A percentile compares a stretch with the other conserved stretches of the same genome.
Conservation (phyloP, 2,113 vertebrate species). For the Apteryx owenii region DNA sequence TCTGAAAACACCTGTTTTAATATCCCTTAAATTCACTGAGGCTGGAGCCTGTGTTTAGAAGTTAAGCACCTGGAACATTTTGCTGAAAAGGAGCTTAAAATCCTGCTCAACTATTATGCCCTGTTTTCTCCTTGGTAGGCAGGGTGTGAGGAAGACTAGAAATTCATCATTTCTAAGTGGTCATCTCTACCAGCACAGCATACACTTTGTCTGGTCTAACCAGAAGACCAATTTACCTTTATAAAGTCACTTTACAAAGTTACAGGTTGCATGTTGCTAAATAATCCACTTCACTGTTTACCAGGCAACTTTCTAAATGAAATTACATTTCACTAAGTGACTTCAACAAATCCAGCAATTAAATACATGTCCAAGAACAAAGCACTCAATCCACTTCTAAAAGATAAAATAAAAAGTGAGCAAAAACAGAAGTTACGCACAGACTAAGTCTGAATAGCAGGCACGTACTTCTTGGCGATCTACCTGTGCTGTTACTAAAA, state of each 20-base stretch:
- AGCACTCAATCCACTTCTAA: not conserved
- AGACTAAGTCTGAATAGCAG: not conserved
- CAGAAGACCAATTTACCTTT: not conserved
- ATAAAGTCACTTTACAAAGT: not conserved
- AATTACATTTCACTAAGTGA: not conserved
- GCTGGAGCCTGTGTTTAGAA: not conserved
- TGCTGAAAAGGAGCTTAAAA: not conserved
- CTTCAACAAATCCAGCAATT: slow-evolving; percentile 5
- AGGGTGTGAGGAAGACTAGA: not conserved
- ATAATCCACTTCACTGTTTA: not conserved
- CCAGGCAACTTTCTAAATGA: not conserved
- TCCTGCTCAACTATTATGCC: not conserved
- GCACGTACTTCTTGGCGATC: not conserved
- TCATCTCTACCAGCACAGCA: not conserved
- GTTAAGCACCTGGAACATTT: not conserved
- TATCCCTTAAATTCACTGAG: not conserved
- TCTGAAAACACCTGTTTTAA: not conserved
- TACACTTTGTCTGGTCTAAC: not conserved
- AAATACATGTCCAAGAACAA: not conserved
- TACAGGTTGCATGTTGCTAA: not conserved
- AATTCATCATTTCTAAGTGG: not conserved
- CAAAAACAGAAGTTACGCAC: not conserved
- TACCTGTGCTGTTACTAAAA: not conserved
- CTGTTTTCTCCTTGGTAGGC: not conserved
- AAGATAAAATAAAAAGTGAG: not conserved